These are phyloP conservation scores for Acrocephalus scirpaceus DNA, from an alignment of 2,797 vertebrate genomes.

Conservation along the genomic window DNA sequence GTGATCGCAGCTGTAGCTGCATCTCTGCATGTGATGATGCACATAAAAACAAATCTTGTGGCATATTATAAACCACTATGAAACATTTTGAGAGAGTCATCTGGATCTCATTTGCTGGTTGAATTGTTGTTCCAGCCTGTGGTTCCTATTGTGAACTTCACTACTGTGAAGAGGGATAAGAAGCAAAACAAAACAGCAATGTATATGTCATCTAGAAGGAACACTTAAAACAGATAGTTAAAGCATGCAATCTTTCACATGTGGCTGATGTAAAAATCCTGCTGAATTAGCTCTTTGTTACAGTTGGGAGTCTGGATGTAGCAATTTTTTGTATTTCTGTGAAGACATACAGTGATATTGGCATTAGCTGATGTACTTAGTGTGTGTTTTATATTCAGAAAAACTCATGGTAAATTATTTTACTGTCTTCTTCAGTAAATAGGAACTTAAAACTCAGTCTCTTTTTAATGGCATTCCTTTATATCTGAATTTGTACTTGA, in stretches of 20 bases:
- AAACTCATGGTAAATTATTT: background rate
- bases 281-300: background rate
- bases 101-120: slow-evolving; percentile 32
- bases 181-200: background rate
- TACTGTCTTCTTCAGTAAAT: background rate
- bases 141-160: background rate
- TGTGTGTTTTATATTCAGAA: background rate
- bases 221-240: background rate
- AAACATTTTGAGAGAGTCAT: background rate
- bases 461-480: background rate
- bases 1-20: background rate
- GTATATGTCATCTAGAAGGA: background rate
- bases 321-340: background rate
- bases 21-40: background rate
- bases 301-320: background rate
- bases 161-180: background rate
- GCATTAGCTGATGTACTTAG: background rate
- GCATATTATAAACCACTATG: background rate
- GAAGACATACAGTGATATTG: background rate
- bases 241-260: background rate
- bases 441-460: background rate
- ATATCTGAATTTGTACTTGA: background rate
- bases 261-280: background rate
- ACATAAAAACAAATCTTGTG: slow-evolving; percentile 1
- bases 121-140: slow-evolving; percentile 7